These are phyloP conservation scores for Helicoverpa armigera DNA, from an alignment of 1,140 invertebrate genomes.

Conservation along the genomic window DNA sequence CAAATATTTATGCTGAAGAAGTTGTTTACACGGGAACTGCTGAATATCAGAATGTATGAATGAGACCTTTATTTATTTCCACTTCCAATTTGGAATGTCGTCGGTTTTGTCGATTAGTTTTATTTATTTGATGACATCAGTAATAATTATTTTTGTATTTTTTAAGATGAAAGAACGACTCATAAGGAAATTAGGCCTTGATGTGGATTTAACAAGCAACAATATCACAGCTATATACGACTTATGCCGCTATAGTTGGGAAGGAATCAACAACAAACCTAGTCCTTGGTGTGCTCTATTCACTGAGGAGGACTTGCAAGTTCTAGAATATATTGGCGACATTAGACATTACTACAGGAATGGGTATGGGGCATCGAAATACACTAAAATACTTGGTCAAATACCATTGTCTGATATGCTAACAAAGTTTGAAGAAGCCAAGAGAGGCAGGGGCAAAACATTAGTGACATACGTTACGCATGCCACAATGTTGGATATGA, in stretches of 20 bases:
- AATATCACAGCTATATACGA: constrained; percentile 85
- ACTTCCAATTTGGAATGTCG: neutral
- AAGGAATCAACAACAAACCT: constrained; percentile 87
- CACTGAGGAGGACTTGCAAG: constrained; percentile 88
- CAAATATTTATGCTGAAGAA: neutral
- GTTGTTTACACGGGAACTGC: neutral
- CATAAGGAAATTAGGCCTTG: constrained; percentile 46
- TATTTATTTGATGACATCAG: neutral
- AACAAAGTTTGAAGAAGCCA: constrained; percentile 76
- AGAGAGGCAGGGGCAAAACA: constrained; percentile 78
- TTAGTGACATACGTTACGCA: constrained; percentile 53
- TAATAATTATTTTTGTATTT: constrained; percentile 4
- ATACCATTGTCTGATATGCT: constrained; percentile 90
- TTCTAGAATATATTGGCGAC: constrained; percentile 92
- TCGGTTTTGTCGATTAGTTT: neutral
- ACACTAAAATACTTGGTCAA: constrained; percentile 89
- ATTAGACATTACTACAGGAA: constrained; percentile 88
- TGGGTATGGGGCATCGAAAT: constrained; percentile 66
- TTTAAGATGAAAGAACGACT: constrained; percentile 52
- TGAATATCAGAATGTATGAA: neutral
- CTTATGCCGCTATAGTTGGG: constrained; percentile 89
- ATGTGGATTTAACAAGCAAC: constrained; percentile 33
- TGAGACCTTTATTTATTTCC: neutral
- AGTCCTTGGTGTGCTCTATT: constrained; percentile 91
- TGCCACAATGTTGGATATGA: constrained; percentile 50